Base-by-base conservation (phyloP, 2,797 vertebrate genomes). In the Anomalospiza imberbis region DNA sequence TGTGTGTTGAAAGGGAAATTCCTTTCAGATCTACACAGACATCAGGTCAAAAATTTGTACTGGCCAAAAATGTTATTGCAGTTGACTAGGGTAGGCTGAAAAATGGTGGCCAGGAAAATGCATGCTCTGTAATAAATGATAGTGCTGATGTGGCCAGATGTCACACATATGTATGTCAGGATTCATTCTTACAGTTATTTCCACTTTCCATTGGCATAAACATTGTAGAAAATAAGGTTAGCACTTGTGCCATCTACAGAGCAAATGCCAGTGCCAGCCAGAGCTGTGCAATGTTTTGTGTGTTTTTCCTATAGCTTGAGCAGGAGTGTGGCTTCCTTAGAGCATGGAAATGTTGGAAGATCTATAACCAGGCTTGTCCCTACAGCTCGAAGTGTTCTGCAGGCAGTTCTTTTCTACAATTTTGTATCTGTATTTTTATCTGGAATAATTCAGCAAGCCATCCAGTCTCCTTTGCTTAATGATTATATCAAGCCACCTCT, bases 101-200 rank as follows among this genome's bases (percentile, higher is more conserved):
- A 91, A 93, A 70, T 51, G 36, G 65, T 71, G 58, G 75, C 75
- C 62, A 87, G 94, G 82, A 93, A 92, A 91, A 95, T 72, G n/a
- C 65, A 58, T 12, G 28, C 18, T 77, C 75, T 89, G 82, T 75
- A 94, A 57, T 51, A 91, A 92, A 61, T 42, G 29, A 54, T 42
- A 53, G 1, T 5, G 9, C 65, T 88, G 38, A 51, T 76, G 71
- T 79, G 89, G 67, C 77, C 63, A 88, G 42, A 73, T 74, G 38
- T 89, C 15, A 7, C 31, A 31, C 29, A 42, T 22, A 6, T 44
- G 26, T 36, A 34, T 62, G 58, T 70, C 66, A 78, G 55, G 45
- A 79, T 66, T 84, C n/a, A 79, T 79, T 79, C 79, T 62, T 88
- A 14, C 34, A 55, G 45, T 78, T 91, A 53, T 89, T 96, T 88